A percentile compares a stretch with the other conserved stretches of the same genome.
These are phyloP conservation scores for Sebastolobus altivelis DNA, from an alignment of 2,797 vertebrate genomes.

Conservation along the genomic window DNA sequence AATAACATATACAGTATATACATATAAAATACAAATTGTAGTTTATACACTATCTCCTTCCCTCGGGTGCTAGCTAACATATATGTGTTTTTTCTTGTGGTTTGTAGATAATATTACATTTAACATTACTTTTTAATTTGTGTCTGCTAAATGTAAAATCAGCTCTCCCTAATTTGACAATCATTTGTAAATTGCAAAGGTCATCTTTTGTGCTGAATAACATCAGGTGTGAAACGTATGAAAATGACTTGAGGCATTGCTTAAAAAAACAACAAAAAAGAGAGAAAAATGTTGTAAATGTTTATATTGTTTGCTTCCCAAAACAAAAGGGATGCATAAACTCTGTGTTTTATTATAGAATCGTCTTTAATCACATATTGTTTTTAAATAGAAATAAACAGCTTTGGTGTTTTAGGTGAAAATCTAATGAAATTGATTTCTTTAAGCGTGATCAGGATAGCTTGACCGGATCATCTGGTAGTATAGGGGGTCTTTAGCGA, in stretches of 20 bases:
- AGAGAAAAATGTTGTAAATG: background rate
- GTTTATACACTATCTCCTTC: background rate
- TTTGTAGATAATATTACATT: background rate
- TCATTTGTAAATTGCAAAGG: background rate
- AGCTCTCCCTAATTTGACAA: background rate
- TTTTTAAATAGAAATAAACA: constrained; percentile 1
- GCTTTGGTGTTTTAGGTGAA: constrained; percentile 18
- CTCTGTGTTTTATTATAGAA: background rate
- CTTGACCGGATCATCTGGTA: constrained; percentile 69
- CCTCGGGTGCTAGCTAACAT: background rate
- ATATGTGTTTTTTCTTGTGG: background rate
- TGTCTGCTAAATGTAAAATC: background rate
- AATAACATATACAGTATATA: background rate
- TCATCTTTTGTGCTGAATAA: background rate
- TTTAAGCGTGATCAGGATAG: constrained; percentile 69
- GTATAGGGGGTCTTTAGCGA: constrained; percentile 83
- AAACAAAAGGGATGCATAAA: background rate
- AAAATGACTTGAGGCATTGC: background rate
- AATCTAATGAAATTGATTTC: constrained; percentile 74
- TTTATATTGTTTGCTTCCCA: background rate
- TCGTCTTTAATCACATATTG: background rate
- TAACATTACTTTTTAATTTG: background rate
- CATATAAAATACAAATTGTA: background rate
- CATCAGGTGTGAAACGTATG: background rate
- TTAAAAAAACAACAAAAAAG: no score